These are phyloP conservation scores for Graphium colonna DNA, from an alignment of 2,888 invertebrate species.

Conservation along the genomic window DNA sequence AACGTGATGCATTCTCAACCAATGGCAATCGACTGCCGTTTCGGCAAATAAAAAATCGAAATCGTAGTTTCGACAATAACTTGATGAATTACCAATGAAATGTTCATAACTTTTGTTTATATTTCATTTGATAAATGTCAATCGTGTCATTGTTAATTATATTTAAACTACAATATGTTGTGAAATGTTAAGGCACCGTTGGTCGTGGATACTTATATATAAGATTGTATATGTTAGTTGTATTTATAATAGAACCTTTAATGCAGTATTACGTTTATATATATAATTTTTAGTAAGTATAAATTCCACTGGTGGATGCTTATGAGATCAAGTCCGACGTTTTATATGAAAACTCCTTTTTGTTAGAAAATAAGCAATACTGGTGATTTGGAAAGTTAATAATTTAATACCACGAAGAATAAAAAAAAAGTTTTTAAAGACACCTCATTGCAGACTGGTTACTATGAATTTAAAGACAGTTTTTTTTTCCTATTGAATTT, in stretches of 20 bases:
- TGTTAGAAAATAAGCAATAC: slow-evolving; percentile 20
- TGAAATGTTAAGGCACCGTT: slow-evolving; percentile 67
- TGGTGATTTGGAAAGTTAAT: background rate
- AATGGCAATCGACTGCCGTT: too few relatives aligned
- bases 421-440: background rate
- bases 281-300: slow-evolving; percentile 35
- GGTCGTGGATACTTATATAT: slow-evolving; percentile 47
- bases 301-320: slow-evolving; percentile 70
- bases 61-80: background rate
- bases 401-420: background rate
- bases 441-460: slow-evolving; percentile 15
- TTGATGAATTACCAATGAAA: background rate
- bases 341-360: slow-evolving; percentile 37
- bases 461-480: background rate
- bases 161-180: slow-evolving; percentile 31
- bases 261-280: slow-evolving; percentile 28
- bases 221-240: slow-evolving; percentile 26
- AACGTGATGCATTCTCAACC: too few relatives aligned
- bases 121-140: background rate
- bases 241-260: slow-evolving; percentile 39
- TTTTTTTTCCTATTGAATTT: background rate
- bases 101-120: background rate
- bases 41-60: too few relatives aligned
- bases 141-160: background rate
- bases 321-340: slow-evolving; percentile 75